Evolutionary conservation across 2,113 vertebrate species (phyloP), one percentile per base, ranked within the genome.

Genomic region (Hirundichthys speculiger): DNA sequence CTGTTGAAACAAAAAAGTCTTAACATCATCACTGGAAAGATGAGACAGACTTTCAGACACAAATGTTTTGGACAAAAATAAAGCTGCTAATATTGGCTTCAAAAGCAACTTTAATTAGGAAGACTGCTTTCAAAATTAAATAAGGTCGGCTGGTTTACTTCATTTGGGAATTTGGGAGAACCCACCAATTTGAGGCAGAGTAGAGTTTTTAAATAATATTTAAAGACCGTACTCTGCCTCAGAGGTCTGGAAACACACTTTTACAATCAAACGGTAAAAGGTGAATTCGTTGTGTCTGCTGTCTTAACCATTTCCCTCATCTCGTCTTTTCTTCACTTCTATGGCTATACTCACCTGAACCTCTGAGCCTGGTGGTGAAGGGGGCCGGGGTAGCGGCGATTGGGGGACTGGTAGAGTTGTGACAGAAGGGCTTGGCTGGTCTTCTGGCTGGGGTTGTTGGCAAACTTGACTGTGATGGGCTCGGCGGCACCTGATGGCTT

Each of bases 361-460:
- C 98, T 95, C 92, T 99, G 98, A 73, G 98, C 98, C 94, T 99
- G 98, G 92, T 99, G 98, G 85, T 99, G 98, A 48, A 99, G 96
- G 25, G 98, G 97, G 46, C 98, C 97, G 2, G 98, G 98, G 89
- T 99, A 99, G 86, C 97, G 96, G 87, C 97, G 94, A 85, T 96
- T 99, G 78, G 98, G 98, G 70, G 98, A 99, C 92, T 99, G 98
- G 93, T 99, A 99, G 70, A 99, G 95, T 89, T 99, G 98, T 64
- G 98, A 99, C 73, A 99, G 96, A 71, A 99, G 94, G 46, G 98
- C 98, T 94, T 99, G 98, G 94, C 97, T 99, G 91, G 97, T 99
- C 93, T 99, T 99, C 95, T 99, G 98, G 91, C 98, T 99, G 84
- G 98, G 98, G 89, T 99, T 99, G 94, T 99, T 99, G 93, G 98